Conservation (phyloP, 1,140 invertebrate genomes). For the Diachasma alloeum region DNA sequence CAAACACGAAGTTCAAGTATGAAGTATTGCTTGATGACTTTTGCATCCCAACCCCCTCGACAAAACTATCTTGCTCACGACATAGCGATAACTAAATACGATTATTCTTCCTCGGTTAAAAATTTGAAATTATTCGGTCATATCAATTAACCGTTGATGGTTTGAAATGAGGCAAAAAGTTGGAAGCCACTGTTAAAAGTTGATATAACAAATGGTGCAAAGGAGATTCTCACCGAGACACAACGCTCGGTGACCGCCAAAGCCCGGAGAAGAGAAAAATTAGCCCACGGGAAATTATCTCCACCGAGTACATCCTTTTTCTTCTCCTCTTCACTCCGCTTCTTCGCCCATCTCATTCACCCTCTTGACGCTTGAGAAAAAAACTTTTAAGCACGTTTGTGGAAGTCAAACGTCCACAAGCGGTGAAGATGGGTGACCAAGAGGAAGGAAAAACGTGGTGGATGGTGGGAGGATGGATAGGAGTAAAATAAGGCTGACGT, state of each 20-base stretch:
- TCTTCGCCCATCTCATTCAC: not conserved
- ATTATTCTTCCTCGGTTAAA: not conserved
- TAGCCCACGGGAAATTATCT: conserved; percentile 59
- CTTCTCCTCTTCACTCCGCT: not conserved
- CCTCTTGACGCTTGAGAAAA: not conserved
- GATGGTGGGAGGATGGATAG: not conserved
- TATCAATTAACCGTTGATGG: not conserved
- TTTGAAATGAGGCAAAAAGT: not conserved
- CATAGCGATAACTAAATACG: not conserved
- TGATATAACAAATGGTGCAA: not conserved
- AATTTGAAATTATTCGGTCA: not conserved
- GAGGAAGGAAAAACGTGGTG: not conserved
- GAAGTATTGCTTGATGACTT: too few species aligned
- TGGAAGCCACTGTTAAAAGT: not conserved
- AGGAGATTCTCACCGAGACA: not conserved
- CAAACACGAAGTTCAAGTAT: too few species aligned
- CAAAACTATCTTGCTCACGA: too few species aligned
- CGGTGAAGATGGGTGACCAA: not conserved
- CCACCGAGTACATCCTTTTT: conserved; percentile 5
- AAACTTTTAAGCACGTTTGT: conserved; percentile 33
- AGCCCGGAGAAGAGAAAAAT: conserved; percentile 42
- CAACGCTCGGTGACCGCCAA: not conserved
- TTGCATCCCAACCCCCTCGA: too few species aligned
- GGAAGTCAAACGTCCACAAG: conserved; percentile 20
- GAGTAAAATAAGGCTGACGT: conserved; percentile 3